These are phyloP conservation scores for Phymanthus crucifer DNA, from an alignment of 92 coral and sea anemone genomes.

Conservation along the genomic window DNA sequence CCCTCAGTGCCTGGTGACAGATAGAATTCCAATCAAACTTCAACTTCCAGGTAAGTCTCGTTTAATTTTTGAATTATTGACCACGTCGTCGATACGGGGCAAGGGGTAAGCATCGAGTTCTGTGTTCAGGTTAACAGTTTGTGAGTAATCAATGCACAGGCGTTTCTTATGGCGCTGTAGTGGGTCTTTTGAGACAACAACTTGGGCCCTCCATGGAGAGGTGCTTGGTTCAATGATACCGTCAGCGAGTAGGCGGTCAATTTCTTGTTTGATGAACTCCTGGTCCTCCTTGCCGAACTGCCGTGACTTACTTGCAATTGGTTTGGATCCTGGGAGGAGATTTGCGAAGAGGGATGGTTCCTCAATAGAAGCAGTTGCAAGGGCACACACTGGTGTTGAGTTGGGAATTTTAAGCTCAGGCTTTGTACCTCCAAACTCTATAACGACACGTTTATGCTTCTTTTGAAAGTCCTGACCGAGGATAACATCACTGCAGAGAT, in stretches of 20 bases:
- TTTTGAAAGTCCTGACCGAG: constrained; percentile 31
- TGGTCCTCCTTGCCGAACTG: constrained; percentile 25
- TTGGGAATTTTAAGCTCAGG: constrained; percentile 37
- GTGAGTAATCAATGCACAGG: too few relatives aligned
- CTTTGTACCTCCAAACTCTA: constrained; percentile 34
- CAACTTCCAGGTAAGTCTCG: too few relatives aligned
- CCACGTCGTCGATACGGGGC: too few relatives aligned
- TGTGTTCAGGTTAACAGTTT: too few relatives aligned
- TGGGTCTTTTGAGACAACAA: constrained; percentile 15
- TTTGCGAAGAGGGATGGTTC: constrained; percentile 40
- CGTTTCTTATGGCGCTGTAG: too few relatives aligned
- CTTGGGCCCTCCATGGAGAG: constrained; percentile 43
- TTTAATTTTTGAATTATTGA: too few relatives aligned
- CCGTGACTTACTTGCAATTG: constrained; percentile 44
- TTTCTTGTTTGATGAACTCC: constrained; percentile 30
- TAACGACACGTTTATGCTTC: constrained; percentile 36
- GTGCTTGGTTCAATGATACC: constrained; percentile 40
- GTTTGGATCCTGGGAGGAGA: constrained; percentile 37
- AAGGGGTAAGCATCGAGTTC: too few relatives aligned
- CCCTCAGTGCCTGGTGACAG: too few relatives aligned
- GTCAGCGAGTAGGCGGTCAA: constrained; percentile 16
- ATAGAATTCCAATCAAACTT: too few relatives aligned
- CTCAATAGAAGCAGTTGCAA: constrained; percentile 31
- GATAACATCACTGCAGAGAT: constrained; percentile 13
- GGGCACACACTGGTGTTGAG: constrained; percentile 29